phyloP scores from a whole-genome alignment of 2,888 invertebrate genomes.

The Pollenia angustigena region DNA sequence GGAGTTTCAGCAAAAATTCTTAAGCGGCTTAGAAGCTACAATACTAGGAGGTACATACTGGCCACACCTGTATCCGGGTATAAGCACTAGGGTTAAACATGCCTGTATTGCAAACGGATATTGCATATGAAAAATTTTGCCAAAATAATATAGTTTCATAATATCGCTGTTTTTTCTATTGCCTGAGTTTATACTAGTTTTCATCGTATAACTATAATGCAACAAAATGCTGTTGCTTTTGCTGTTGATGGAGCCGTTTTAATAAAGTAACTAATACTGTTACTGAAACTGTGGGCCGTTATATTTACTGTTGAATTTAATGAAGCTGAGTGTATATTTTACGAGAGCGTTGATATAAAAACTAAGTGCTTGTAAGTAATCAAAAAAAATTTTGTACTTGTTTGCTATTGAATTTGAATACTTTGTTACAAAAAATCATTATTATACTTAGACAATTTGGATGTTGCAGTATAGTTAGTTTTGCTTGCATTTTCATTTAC shows the following conservation, averaged over 20 bases:
- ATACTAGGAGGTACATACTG: no score
- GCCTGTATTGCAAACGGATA: slow-evolving; percentile 19
- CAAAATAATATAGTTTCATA: background rate
- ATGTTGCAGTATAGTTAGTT: background rate
- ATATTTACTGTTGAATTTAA: background rate
- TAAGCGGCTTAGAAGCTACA: no score
- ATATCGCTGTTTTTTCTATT: background rate
- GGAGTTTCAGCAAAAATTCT: no score
- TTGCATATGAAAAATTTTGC: slow-evolving; percentile 29
- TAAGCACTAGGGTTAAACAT: background rate
- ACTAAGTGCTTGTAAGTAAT: background rate
- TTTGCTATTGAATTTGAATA: background rate
- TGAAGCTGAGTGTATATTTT: background rate
- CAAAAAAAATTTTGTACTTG: background rate
- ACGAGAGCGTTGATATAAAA: background rate
- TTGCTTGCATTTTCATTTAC: no score
- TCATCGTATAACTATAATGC: no score
- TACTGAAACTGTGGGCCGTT: background rate
- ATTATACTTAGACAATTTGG: background rate
- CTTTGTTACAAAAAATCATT: background rate
- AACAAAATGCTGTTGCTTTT: no score
- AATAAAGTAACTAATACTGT: background rate
- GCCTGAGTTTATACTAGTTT: no score
- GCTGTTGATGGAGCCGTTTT: no score
- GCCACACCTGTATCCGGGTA: no score